Base-by-base conservation (phyloP, 2,888 invertebrate genomes). In the Drosophila parthenogenetica region DNA sequence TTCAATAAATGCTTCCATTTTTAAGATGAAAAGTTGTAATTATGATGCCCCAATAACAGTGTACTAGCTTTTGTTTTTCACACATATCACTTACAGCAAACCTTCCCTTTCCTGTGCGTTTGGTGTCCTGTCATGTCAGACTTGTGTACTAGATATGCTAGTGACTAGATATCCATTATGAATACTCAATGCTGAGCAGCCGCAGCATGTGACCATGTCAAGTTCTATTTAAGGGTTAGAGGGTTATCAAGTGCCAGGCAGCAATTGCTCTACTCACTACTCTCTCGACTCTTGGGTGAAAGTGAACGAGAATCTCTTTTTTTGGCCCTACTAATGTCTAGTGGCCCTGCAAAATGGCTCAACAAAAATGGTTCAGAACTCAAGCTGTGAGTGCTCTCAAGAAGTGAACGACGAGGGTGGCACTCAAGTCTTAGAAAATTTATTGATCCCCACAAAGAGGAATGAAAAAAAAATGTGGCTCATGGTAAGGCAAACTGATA, bases 201-300 rank as follows among this genome's bases (percentile, higher is more conserved):
- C 48, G 42, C 77, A 66, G 77, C 75, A 35, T 66, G 77, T 53
- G 79, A 81, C 77, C 70, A 72, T 81, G 82, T 74, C 77, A 85
- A 78, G 79, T 53, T 73, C 40, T 16, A 25, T 37, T n/a, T n/a
- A 17, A 19, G 16, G 13, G 50, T 39, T 17, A 57, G 35, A 64
- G 75, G 74, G 57, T 67, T 60, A 71, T 67, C 67, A 75, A 67
- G 58, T 67, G 67, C 19, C 54, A 58, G 48, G 53, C 65, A 65
- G 51, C 70, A 75, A 57, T 69, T 65, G 61, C 46, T 48, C 42
- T 35, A 73, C 48, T 35, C 13, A 13, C 43, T 19, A 17, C 22
- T 2, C 43, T 53, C 53, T 53, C 42, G 17, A 53, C 53, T 58
- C 48, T 39, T 39, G 25, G 17, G 25, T 54, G 65, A 68, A 65